phyloP scores from a whole-genome alignment of 1,140 invertebrate species.

The Drosophila setifemur region DNA sequence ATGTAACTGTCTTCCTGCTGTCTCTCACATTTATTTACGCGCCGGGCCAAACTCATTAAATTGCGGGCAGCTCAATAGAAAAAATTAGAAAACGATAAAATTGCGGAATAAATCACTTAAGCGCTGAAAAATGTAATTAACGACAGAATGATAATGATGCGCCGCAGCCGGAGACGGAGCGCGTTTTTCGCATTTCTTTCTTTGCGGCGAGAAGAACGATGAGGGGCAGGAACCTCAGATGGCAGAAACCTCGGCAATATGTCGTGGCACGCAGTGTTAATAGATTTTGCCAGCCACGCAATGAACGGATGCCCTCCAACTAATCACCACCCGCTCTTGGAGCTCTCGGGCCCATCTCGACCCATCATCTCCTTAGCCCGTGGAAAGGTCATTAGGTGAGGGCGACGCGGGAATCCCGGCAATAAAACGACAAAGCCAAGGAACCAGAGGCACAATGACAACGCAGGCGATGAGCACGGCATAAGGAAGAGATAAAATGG shows the following conservation, averaged over 20 bases:
- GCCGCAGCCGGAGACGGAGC: too few relatives aligned
- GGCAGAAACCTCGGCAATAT: conserved; percentile 26
- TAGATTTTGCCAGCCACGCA: conserved; percentile 52
- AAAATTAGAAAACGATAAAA: conserved; percentile 81
- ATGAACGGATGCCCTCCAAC: not conserved
- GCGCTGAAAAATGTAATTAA: conserved; percentile 80
- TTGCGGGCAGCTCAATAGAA: conserved; percentile 43
- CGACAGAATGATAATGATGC: conserved; percentile 79
- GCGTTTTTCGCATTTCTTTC: conserved; percentile 52
- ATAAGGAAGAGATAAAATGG: conserved; percentile 76
- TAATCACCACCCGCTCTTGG: conserved; percentile 70
- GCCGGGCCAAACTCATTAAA: conserved; percentile 57
- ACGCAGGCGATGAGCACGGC: conserved; percentile 37
- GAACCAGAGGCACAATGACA: conserved; percentile 54
- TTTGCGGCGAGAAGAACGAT: not conserved
- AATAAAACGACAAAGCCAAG: conserved; percentile 77
- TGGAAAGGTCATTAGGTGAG: conserved; percentile 68
- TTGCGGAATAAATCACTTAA: conserved; percentile 80
- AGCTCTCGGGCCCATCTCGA: conserved; percentile 5
- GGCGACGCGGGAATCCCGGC: conserved; percentile 68
- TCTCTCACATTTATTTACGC: conserved; percentile 55
- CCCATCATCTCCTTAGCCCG: conserved; percentile 3
- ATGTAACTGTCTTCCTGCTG: conserved; percentile 11
- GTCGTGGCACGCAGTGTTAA: conserved; percentile 61
- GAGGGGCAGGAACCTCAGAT: conserved; percentile 7